Conservation (phyloP, 2,888 invertebrate species). For the Aleiodes testaceus region DNA sequence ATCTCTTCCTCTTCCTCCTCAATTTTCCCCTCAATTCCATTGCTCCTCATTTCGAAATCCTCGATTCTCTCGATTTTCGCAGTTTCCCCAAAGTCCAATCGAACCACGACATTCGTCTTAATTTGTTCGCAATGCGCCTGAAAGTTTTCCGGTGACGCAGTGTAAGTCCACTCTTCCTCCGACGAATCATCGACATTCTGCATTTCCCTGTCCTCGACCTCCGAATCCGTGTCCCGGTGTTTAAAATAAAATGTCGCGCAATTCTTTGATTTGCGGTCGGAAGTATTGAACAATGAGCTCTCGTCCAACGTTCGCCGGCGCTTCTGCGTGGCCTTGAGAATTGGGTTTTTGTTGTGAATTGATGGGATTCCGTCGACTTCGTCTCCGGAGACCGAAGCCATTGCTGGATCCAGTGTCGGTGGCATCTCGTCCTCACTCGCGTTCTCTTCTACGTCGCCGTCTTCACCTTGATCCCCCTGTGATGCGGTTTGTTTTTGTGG, state of each 20-base stretch:
- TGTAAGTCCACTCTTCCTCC: constrained; percentile 83
- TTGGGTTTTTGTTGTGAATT: constrained; percentile 39
- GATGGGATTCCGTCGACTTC: constrained; percentile 60
- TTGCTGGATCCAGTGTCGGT: constrained; percentile 65
- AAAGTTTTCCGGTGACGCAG: constrained; percentile 56
- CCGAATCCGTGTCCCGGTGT: constrained; percentile 90
- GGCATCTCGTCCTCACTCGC: constrained; percentile 63
- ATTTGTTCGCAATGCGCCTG: constrained; percentile 52
- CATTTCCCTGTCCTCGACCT: constrained; percentile 72
- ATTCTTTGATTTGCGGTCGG: constrained; percentile 86
- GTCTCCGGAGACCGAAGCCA: constrained; percentile 57
- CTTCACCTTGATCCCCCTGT: constrained; percentile 62
- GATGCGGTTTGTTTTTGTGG: constrained; percentile 46
- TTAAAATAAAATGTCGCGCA: constrained; percentile 89
- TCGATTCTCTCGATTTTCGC: constrained; percentile 52
- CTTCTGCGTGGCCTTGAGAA: constrained; percentile 51
- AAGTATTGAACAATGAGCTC: constrained; percentile 69
- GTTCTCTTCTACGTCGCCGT: constrained; percentile 66
- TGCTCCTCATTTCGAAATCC: constrained; percentile 50
- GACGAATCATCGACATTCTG: constrained; percentile 76
- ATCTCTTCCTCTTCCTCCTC: constrained; percentile 64
- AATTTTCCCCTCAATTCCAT: constrained; percentile 57
- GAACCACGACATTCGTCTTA: constrained; percentile 62
- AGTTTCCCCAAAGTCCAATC: constrained; percentile 63
- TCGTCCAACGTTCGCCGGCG: constrained; percentile 62